Conservation (phyloP, 2,888 invertebrate genomes). For the Conistra vaccinii region DNA sequence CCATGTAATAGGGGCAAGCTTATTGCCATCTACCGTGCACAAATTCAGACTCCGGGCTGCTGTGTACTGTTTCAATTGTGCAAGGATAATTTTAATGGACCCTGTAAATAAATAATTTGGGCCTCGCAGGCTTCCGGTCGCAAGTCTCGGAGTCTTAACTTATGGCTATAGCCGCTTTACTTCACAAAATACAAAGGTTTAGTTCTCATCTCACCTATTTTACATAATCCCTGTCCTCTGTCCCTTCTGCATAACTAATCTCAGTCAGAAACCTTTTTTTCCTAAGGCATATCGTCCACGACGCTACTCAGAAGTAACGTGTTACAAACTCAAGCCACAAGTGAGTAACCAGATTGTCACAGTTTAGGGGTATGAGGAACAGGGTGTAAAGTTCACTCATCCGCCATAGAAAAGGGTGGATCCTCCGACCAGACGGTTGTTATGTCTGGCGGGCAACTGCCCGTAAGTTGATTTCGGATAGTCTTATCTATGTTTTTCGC, state of each 20-base stretch:
- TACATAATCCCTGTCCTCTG: conserved; percentile 38
- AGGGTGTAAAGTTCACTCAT: no score
- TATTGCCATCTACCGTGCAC: not conserved
- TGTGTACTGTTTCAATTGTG: not conserved
- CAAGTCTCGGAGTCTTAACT: not conserved
- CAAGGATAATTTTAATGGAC: not conserved
- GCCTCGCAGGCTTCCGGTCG: not conserved
- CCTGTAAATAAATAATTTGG: conserved; percentile 2
- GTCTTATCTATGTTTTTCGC: no score
- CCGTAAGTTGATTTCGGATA: no score
- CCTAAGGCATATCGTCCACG: not conserved
- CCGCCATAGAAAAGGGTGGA: no score
- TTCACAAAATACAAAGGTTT: conserved; percentile 36
- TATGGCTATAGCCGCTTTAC: not conserved
- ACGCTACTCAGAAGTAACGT: not conserved
- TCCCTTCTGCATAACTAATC: conserved; percentile 46
- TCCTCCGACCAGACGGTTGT: no score
- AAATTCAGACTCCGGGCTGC: not conserved
- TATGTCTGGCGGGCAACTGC: no score
- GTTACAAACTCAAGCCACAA: not conserved
- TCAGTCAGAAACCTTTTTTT: conserved; percentile 49
- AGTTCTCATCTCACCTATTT: conserved; percentile 30
- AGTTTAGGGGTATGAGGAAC: no score
- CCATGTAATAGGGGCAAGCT: no score
- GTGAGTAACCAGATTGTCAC: not conserved